phyloP scores from a whole-genome alignment of 2,797 vertebrate species.

The Telmatherina bonti region DNA sequence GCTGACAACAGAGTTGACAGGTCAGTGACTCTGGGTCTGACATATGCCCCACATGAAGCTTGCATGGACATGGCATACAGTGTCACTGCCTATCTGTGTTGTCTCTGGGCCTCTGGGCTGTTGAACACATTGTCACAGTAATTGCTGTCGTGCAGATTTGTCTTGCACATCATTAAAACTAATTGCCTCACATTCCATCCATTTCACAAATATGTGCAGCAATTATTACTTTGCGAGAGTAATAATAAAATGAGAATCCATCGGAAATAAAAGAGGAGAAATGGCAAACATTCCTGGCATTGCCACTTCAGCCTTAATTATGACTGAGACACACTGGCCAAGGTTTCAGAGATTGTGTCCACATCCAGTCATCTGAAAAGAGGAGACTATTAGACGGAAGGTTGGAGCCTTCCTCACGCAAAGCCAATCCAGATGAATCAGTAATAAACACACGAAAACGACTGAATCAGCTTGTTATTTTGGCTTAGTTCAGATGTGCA shows the following conservation, averaged over 20 bases:
- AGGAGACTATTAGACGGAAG: conserved; percentile 64
- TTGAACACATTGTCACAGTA: conserved; percentile 81
- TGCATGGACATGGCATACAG: conserved; percentile 37
- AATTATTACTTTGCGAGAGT: conserved; percentile 80
- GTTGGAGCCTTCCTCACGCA: conserved; percentile 50
- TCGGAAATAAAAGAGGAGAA: conserved; percentile 79
- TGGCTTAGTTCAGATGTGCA: conserved; percentile 22
- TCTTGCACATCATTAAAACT: conserved; percentile 88
- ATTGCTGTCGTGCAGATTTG: conserved; percentile 85
- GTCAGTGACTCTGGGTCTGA: conserved; percentile 62
- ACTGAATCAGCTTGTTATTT: conserved; percentile 22
- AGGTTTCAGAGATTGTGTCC: conserved; percentile 65
- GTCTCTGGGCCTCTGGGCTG: conserved; percentile 74
- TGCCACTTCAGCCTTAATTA: conserved; percentile 80
- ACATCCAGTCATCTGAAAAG: conserved; percentile 78
- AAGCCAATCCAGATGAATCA: conserved; percentile 53
- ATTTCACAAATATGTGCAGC: conserved; percentile 82
- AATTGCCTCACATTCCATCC: conserved; percentile 86
- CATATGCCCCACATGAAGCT: conserved; percentile 59
- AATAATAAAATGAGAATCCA: conserved; percentile 79
- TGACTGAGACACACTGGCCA: conserved; percentile 62
- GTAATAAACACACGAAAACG: conserved; percentile 42
- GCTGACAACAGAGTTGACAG: conserved; percentile 51
- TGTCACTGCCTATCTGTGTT: conserved; percentile 65
- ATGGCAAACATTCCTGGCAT: conserved; percentile 82